Conservation (phyloP, 2,113 vertebrate genomes). For the Bungarus multicinctus region DNA sequence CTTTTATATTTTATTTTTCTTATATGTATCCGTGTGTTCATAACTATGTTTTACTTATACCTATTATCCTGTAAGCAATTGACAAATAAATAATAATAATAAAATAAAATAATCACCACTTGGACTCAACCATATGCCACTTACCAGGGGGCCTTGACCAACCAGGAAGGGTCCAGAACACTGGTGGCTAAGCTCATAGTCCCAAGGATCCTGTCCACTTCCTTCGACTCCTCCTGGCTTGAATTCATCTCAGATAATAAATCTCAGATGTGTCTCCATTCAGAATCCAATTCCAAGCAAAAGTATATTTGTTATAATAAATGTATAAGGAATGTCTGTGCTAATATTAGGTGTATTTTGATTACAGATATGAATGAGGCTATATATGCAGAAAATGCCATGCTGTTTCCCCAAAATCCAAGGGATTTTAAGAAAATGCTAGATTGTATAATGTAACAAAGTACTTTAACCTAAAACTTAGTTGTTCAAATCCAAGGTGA, state of each 20-base stretch:
- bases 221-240: background rate
- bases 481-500: background rate
- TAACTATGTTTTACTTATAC: too few species aligned
- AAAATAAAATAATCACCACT: too few species aligned
- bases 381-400: background rate
- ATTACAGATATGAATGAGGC: background rate
- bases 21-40: too few species aligned
- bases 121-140: background rate
- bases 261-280: background rate
- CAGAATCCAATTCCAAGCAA: background rate
- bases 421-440: background rate
- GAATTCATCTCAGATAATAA: background rate
- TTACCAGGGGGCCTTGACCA: background rate
- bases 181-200: background rate
- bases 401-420: background rate
- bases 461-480: background rate
- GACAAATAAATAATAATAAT: too few species aligned
- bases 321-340: background rate
- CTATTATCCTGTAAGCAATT: too few species aligned
- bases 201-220: background rate
- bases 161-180: background rate
- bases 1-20: too few species aligned
- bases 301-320: background rate
- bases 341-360: background rate
- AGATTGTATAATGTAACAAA: background rate